phyloP scores from a whole-genome alignment of 1,140 invertebrate species.

The Colletes gigas region DNA sequence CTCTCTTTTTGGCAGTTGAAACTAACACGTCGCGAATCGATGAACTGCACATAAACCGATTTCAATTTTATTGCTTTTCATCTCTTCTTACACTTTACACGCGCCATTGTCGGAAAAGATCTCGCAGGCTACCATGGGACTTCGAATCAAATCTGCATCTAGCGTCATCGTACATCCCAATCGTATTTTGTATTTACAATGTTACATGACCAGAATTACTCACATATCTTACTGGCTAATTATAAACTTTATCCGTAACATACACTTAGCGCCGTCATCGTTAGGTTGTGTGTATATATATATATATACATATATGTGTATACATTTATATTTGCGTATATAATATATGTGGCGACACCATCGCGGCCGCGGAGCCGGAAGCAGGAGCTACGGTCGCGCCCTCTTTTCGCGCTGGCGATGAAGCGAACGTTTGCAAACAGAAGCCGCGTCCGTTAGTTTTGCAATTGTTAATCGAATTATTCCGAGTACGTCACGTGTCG shows the following conservation, averaged over 20 bases:
- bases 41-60: conserved; percentile 24
- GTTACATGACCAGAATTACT: conserved; percentile 78
- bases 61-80: conserved; percentile 3
- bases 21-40: background rate
- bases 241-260: conserved; percentile 71
- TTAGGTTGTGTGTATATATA: conserved; percentile 43
- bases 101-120: conserved; percentile 42
- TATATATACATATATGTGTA: conserved; percentile 31
- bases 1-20: conserved; percentile 26
- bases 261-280: conserved; percentile 67
- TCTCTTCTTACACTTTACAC: conserved; percentile 36
- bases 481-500: no score
- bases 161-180: conserved; percentile 42
- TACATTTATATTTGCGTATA: conserved; percentile 24
- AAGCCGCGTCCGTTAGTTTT: no score
- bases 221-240: conserved; percentile 72
- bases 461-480: no score
- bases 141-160: conserved; percentile 45
- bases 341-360: no score
- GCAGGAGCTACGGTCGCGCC: no score
- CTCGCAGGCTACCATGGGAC: conserved; percentile 42
- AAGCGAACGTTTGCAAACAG: no score
- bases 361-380: no score
- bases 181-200: conserved; percentile 71
- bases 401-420: no score